phyloP scores from a whole-genome alignment of 1,140 invertebrate genomes.

The Chironomus striatipennis region DNA sequence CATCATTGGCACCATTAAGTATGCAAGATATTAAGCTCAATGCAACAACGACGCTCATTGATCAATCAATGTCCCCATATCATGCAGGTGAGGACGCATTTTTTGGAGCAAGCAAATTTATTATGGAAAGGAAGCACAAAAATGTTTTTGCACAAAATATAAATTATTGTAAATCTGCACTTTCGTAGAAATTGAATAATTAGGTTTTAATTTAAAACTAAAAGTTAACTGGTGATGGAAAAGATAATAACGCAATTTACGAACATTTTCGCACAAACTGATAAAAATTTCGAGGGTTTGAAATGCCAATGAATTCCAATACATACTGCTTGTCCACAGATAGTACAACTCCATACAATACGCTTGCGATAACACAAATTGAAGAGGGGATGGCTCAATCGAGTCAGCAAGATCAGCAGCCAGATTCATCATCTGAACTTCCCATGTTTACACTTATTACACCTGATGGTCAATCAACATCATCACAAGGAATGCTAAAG shows the following conservation, averaged over 20 bases:
- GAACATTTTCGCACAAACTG: background rate
- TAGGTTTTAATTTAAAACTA: no score
- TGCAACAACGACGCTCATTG: conserved; percentile 43
- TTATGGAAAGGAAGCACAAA: background rate
- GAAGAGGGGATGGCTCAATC: conserved; percentile 33
- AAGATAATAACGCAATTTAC: background rate
- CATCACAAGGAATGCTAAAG: background rate
- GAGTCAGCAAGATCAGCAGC: conserved; percentile 24
- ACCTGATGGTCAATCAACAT: conserved; percentile 16
- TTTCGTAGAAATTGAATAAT: background rate
- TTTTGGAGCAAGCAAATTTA: no score
- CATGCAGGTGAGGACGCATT: conserved; percentile 47
- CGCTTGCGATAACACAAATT: conserved; percentile 24
- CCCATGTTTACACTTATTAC: conserved; percentile 21
- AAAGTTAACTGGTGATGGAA: background rate
- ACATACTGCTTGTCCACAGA: background rate
- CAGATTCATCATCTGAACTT: conserved; percentile 26
- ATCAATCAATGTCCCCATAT: conserved; percentile 55
- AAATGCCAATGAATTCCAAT: no score
- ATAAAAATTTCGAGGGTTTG: no score
- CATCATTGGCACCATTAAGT: conserved; percentile 64
- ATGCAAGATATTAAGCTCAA: conserved; percentile 70
- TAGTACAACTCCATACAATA: background rate
- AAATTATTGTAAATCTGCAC: background rate
- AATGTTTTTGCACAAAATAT: background rate